A percentile compares a stretch with the other conserved stretches of the same genome.
phyloP scores from a whole-genome alignment of 2,113 vertebrate genomes.

The Coreoperca whiteheadi region DNA sequence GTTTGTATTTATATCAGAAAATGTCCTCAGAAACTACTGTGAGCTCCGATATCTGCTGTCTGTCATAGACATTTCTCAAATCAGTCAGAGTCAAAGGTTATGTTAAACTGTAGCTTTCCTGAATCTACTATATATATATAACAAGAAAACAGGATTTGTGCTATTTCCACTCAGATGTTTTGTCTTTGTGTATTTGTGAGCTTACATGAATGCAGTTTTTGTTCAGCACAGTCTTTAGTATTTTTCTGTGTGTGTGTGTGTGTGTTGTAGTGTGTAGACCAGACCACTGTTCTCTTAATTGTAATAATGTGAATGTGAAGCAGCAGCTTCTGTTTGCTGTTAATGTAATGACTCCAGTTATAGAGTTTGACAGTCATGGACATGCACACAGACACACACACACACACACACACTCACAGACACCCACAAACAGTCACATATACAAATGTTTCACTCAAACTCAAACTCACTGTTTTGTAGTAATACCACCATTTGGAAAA shows the following conservation, averaged over 20 bases:
- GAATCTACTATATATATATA: too few relatives aligned
- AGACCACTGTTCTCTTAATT: slow-evolving; percentile 64
- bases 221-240: neutral
- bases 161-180: neutral
- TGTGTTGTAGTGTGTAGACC: slow-evolving; percentile 27
- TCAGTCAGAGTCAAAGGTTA: slow-evolving; percentile 28
- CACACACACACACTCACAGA: slow-evolving; percentile 21
- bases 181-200: neutral
- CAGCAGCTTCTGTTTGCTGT: slow-evolving; percentile 75
- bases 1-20: slow-evolving; percentile 19
- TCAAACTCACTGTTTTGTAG: too few relatives aligned
- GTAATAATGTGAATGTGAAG: slow-evolving; percentile 75
- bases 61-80: slow-evolving; percentile 4
- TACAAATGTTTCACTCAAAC: too few relatives aligned
- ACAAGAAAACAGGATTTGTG: too few relatives aligned
- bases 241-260: slow-evolving; percentile 24
- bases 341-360: slow-evolving; percentile 71
- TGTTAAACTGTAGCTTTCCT: neutral
- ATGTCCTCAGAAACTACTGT: neutral
- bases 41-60: neutral
- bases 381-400: slow-evolving; percentile 27
- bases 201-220: slow-evolving; percentile 46
- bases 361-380: slow-evolving; percentile 58
- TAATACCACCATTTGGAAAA: too few relatives aligned
- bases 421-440: neutral